Evolutionary conservation across 2,888 invertebrate species (phyloP).

Genomic region (Mystacides longicornis): DNA sequence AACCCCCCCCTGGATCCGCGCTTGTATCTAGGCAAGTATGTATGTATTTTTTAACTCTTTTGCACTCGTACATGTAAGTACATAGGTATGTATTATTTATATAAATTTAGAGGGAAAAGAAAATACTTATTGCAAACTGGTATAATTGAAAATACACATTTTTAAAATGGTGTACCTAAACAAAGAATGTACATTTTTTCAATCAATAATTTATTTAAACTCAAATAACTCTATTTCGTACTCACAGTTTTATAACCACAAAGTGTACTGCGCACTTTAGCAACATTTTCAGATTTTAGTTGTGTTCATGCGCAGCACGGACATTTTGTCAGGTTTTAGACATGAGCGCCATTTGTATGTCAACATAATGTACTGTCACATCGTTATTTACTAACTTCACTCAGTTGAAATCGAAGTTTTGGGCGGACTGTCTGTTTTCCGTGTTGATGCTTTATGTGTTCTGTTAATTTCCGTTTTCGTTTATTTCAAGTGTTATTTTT

Average conservation of each 20-base stretch:
- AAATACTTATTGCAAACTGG: neutral
- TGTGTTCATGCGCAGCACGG: neutral
- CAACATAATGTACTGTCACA: conserved; percentile 1
- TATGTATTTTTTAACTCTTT: too few relatives aligned
- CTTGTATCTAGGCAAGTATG: too few relatives aligned
- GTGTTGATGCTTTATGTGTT: neutral
- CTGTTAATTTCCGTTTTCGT: too few relatives aligned
- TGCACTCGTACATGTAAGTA: too few relatives aligned
- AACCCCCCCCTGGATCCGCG: too few relatives aligned
- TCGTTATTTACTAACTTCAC: neutral
- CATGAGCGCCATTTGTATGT: neutral
- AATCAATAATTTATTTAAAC: too few relatives aligned
- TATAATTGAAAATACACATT: neutral
- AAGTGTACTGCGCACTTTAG: neutral
- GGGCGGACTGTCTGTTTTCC: neutral
- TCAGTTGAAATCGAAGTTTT: neutral
- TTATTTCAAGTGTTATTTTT: too few relatives aligned
- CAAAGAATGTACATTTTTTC: too few relatives aligned
- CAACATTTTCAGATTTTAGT: neutral
- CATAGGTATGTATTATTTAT: too few relatives aligned
- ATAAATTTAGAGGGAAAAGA: too few relatives aligned
- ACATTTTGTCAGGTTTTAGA: neutral
- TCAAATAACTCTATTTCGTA: too few relatives aligned
- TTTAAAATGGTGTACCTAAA: neutral
- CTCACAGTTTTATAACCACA: neutral